These are phyloP conservation scores for Gastracanthus pulcherrimus DNA, from an alignment of 2,888 invertebrate genomes.

Conservation along the genomic window DNA sequence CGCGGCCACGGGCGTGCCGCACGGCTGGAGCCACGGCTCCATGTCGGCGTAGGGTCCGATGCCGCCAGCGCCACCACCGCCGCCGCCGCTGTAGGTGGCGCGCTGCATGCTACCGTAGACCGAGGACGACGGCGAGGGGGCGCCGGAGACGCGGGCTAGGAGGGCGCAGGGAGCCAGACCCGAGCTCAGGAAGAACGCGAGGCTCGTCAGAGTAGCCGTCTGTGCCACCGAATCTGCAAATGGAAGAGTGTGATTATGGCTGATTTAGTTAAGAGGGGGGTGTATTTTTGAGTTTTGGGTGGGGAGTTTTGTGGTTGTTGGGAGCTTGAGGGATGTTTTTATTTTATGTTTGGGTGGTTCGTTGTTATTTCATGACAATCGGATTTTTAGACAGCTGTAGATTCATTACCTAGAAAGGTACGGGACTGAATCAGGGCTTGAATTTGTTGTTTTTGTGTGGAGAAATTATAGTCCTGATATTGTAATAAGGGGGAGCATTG, in stretches of 20 bases:
- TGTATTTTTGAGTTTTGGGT: neutral
- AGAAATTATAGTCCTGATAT: too few relatives aligned
- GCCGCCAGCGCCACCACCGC: slow-evolving; percentile 52
- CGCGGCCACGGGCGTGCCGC: slow-evolving; percentile 70
- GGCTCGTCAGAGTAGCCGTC: slow-evolving; percentile 73
- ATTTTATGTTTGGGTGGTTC: too few relatives aligned
- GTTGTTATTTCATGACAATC: too few relatives aligned
- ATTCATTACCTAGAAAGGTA: too few relatives aligned
- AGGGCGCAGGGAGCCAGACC: slow-evolving; percentile 67
- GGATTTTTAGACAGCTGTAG: too few relatives aligned
- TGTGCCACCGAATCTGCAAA: slow-evolving; percentile 75
- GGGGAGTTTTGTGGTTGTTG: neutral
- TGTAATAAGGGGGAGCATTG: too few relatives aligned
- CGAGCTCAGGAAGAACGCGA: slow-evolving; percentile 72
- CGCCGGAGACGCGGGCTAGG: slow-evolving; percentile 66
- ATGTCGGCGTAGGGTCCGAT: slow-evolving; percentile 56
- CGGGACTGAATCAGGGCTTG: too few relatives aligned
- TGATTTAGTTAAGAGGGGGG: neutral
- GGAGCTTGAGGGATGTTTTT: too few relatives aligned
- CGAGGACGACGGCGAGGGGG: slow-evolving; percentile 61
- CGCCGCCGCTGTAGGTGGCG: slow-evolving; percentile 53
- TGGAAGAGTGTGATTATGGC: slow-evolving; percentile 6
- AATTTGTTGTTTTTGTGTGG: too few relatives aligned
- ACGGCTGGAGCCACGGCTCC: slow-evolving; percentile 75
- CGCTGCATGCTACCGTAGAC: slow-evolving; percentile 63